Base-by-base conservation (phyloP, 1,140 invertebrate genomes). In the Capitella teleta region DNA sequence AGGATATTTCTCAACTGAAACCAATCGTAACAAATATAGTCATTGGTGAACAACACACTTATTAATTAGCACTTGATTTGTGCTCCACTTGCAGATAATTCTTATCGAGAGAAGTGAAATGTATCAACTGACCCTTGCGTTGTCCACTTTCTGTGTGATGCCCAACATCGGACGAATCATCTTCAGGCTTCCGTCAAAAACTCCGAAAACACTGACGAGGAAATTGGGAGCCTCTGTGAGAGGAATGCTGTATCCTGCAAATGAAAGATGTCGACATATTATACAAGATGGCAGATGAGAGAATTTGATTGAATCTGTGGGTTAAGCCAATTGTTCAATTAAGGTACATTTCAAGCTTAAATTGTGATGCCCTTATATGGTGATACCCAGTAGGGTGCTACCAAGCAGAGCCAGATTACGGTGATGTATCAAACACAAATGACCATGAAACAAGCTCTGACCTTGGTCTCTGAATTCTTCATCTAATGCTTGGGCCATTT, bases 161-260 rank as follows among this genome's bases (percentile, higher is more conserved):
- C 73, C 72, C 14, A 77, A 55, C 25, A 75, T 61, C 4, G 72
- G 69, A 36, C 78, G 59, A 18, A 77, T 59, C 45, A 67, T 58
- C 49, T 70, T 70, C 6, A 74, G 57, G 23, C 64, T 64, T 47
- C 67, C 69, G 55, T 78, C 75, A 57, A 78, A 71, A 23, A 74
- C 54, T 28, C 72, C 68, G 12, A 61, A 68, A 28, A 77, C 47
- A 63, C 70, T 74, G 6, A 76, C 57, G 18, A 74, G 59, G 42
- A 70, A 66, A 51, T 77, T 76, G 3, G 77, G 77, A 23, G 67
- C 75, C 46, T 71, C 63, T 18, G 72, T 59, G n/a, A n/a, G n/a
- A n/a, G n/a, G n/a, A n/a, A n/a, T n/a, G n/a, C n/a, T n/a, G n/a
- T n/a, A n/a, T n/a, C n/a, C n/a, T n/a, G n/a, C n/a, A n/a, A n/a